Evolutionary conservation across 1,140 invertebrate species (phyloP).

Genomic region (Dreissena polymorpha): DNA sequence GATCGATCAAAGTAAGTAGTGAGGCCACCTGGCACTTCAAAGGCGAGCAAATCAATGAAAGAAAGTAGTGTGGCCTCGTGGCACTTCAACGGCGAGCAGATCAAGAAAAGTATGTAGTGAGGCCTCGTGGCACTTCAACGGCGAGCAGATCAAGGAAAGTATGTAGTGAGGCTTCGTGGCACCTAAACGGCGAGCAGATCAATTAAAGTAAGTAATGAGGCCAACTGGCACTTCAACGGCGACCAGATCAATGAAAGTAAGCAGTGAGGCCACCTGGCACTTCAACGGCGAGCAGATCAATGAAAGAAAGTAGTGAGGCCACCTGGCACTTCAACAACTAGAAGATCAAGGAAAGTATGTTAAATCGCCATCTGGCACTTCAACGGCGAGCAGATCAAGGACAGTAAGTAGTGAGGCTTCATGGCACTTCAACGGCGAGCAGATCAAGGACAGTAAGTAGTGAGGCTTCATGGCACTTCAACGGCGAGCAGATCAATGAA

Average conservation of each 20-base stretch:
- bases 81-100: slow-evolving; percentile 63
- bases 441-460: slow-evolving; percentile 56
- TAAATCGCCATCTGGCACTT: no score
- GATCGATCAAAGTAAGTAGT: slow-evolving; percentile 55
- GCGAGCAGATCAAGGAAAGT: slow-evolving; percentile 60
- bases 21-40: no score
- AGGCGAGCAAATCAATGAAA: slow-evolving; percentile 59
- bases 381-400: slow-evolving; percentile 60
- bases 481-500: slow-evolving; percentile 60
- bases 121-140: no score
- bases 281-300: slow-evolving; percentile 61
- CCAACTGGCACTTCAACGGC: no score
- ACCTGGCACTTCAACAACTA: no score
- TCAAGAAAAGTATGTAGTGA: slow-evolving; percentile 53
- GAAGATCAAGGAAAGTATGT: slow-evolving; percentile 57
- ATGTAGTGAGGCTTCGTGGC: no score
- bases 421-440: no score
- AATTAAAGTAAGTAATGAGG: slow-evolving; percentile 51
- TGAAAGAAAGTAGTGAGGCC: slow-evolving; percentile 53
- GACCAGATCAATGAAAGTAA: slow-evolving; percentile 60
- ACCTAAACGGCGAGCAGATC: slow-evolving; percentile 63
- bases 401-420: slow-evolving; percentile 56
- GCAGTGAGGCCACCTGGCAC: no score
- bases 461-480: no score
- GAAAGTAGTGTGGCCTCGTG: no score